phyloP scores from a whole-genome alignment of 2,797 vertebrate genomes.

The Crax fasciolata region DNA sequence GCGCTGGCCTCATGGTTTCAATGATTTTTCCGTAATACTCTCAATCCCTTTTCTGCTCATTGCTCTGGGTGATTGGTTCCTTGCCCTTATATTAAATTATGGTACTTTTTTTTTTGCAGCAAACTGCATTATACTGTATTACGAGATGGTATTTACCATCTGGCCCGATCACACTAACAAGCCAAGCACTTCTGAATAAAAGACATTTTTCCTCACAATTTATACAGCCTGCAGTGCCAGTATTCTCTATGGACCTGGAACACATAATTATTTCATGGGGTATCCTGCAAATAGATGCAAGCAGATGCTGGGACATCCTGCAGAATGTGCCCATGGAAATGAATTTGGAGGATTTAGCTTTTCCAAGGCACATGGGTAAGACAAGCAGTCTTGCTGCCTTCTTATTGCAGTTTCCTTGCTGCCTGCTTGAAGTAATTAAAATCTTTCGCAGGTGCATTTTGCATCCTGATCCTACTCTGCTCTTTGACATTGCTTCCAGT shows the following conservation, averaged over 20 bases:
- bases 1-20: conserved; percentile 49
- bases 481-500: conserved; percentile 7
- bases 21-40: conserved; percentile 65
- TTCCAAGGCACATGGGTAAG: background rate
- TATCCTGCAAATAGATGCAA: background rate
- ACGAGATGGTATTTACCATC: conserved; percentile 73
- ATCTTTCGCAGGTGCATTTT: background rate
- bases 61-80: conserved; percentile 64
- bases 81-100: conserved; percentile 62
- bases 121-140: conserved; percentile 73
- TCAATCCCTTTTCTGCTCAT: conserved; percentile 53
- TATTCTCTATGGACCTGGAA: background rate
- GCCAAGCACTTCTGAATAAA: conserved; percentile 77
- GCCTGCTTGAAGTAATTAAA: background rate
- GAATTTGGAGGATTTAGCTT: background rate
- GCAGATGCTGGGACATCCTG: background rate
- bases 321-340: background rate
- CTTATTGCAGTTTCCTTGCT: background rate
- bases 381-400: background rate
- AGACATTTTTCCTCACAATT: conserved; percentile 74
- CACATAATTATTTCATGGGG: background rate
- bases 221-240: conserved; percentile 41
- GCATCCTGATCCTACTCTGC: background rate
- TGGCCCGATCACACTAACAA: conserved; percentile 80
- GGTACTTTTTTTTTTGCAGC: conserved; percentile 74